These are phyloP conservation scores for Chrysolina haemoptera DNA, from an alignment of 2,888 invertebrate species.

Conservation along the genomic window DNA sequence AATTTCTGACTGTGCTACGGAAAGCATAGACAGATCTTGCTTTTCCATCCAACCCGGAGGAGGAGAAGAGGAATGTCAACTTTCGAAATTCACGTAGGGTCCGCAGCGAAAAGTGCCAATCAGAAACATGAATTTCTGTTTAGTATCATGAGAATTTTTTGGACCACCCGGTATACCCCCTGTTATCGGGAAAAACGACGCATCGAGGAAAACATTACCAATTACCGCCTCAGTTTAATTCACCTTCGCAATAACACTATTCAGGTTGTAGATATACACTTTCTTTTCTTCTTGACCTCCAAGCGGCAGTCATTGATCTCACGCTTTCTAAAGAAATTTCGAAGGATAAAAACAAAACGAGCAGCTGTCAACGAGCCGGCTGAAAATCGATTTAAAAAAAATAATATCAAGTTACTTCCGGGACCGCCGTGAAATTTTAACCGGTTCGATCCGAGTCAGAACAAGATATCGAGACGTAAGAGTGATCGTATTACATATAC, in stretches of 20 bases:
- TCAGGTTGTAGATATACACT: neutral
- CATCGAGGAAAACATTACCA: neutral
- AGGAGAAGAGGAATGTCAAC: too few relatives aligned
- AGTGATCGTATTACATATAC: too few relatives aligned
- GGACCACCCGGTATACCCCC: too few relatives aligned
- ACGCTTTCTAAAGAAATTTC: constrained; percentile 26
- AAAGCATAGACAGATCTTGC: too few relatives aligned
- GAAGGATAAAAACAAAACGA: constrained; percentile 1
- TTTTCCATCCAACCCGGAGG: too few relatives aligned
- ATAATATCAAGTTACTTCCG: neutral
- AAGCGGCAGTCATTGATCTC: constrained; percentile 25
- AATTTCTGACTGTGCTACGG: too few relatives aligned
- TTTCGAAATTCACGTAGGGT: too few relatives aligned
- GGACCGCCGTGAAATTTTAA: constrained; percentile 1
- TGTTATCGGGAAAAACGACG: neutral
- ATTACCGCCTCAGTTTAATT: neutral
- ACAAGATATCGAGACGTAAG: too few relatives aligned
- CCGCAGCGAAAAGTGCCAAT: too few relatives aligned
- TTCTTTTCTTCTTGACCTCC: constrained; percentile 28
- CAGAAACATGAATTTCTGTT: too few relatives aligned
- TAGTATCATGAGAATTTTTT: too few relatives aligned
- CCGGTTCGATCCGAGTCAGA: neutral
- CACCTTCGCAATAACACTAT: neutral
- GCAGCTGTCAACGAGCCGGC: neutral
- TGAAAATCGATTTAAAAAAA: neutral